Evolutionary conservation across 92 coral and sea anemone genomes (phyloP).

Genomic region (Epizoanthus ramosus): DNA sequence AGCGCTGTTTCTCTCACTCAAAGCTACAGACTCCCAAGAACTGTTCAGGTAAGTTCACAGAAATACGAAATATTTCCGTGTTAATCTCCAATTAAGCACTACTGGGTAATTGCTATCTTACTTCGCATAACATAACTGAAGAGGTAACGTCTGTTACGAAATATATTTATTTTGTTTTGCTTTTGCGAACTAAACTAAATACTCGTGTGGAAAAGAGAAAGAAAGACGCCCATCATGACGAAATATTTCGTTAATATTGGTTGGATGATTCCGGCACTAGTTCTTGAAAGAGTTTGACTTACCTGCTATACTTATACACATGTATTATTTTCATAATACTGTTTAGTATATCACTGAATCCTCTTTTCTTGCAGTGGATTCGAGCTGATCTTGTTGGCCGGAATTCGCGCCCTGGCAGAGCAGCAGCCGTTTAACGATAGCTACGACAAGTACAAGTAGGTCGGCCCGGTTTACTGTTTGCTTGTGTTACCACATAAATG

Average conservation of each 20-base stretch:
- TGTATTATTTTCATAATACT: neutral
- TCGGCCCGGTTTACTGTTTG: neutral
- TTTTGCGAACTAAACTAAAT: too few relatives aligned
- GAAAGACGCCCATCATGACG: too few relatives aligned
- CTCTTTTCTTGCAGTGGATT: conserved; percentile 58
- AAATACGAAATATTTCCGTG: neutral
- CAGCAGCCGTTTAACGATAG: conserved; percentile 67
- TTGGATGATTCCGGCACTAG: neutral
- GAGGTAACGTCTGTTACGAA: too few relatives aligned
- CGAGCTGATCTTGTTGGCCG: conserved; percentile 59
- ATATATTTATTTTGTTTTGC: too few relatives aligned
- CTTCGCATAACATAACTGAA: too few relatives aligned
- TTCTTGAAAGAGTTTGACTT: neutral
- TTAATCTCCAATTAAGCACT: too few relatives aligned
- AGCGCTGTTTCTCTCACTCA: conserved; percentile 77
- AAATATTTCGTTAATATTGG: neutral
- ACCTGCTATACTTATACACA: neutral
- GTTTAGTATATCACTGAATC: neutral
- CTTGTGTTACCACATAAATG: neutral
- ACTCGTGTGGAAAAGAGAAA: too few relatives aligned
- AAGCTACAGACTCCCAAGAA: conserved; percentile 75
- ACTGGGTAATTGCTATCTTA: too few relatives aligned
- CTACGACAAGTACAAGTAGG: conserved; percentile 60
- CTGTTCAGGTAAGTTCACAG: conserved; percentile 62
- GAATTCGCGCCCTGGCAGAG: conserved; percentile 69